Conservation (phyloP, 1,140 invertebrate genomes). For the Pomacea maculata region DNA sequence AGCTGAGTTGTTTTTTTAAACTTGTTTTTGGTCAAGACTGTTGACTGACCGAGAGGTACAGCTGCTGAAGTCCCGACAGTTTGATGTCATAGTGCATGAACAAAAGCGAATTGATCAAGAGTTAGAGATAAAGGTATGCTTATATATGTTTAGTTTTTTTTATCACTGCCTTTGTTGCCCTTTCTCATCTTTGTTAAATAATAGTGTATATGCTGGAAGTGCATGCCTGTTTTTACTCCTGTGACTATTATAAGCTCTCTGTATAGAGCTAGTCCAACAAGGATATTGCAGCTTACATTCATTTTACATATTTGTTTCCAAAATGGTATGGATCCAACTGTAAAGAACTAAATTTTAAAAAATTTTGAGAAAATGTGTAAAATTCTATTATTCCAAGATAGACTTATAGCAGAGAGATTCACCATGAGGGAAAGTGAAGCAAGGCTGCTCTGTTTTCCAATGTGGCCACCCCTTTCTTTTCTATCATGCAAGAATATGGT, state of each 20-base stretch:
- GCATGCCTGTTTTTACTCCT: background rate
- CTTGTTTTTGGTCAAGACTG: constrained; percentile 44
- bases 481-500: too few relatives aligned
- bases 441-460: too few relatives aligned
- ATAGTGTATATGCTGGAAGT: background rate
- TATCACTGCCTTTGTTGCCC: background rate
- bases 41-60: constrained; percentile 55
- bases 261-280: too few relatives aligned
- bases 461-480: too few relatives aligned
- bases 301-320: too few relatives aligned
- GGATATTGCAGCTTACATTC: too few relatives aligned
- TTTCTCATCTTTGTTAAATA: constrained; percentile 1
- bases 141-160: constrained; percentile 3
- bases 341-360: too few relatives aligned
- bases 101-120: constrained; percentile 56
- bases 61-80: constrained; percentile 46
- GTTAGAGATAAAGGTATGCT: constrained; percentile 54
- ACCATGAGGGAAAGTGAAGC: background rate
- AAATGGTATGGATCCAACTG: too few relatives aligned
- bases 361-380: background rate
- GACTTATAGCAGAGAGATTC: background rate
- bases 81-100: constrained; percentile 53
- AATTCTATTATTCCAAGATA: background rate
- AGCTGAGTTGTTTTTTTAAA: constrained; percentile 26
- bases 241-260: background rate